phyloP scores from a whole-genome alignment of 2,888 invertebrate species.

The Thymelicus sylvestris region DNA sequence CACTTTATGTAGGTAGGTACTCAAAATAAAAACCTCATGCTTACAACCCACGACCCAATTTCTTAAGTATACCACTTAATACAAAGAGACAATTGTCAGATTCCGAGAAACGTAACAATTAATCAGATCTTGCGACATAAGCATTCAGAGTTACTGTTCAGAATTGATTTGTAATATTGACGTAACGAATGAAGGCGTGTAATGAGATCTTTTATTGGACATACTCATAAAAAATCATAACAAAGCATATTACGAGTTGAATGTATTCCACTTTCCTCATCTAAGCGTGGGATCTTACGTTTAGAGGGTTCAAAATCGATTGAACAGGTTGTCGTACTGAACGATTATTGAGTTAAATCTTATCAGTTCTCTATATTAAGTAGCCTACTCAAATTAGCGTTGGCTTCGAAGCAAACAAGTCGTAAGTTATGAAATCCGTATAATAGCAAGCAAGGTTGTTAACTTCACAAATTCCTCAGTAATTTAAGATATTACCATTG shows the following conservation, averaged over 20 bases:
- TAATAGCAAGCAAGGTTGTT: constrained; percentile 36
- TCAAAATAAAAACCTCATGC: neutral
- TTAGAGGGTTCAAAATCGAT: constrained; percentile 63
- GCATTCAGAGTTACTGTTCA: constrained; percentile 49
- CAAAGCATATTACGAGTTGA: constrained; percentile 54
- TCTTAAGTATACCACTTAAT: constrained; percentile 13
- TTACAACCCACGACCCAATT: constrained; percentile 23
- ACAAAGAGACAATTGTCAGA: constrained; percentile 37
- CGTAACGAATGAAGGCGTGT: constrained; percentile 47
- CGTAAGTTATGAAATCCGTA: constrained; percentile 33
- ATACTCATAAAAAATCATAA: constrained; percentile 51
- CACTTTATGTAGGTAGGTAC: neutral
- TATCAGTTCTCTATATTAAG: constrained; percentile 23
- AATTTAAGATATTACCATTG: constrained; percentile 37
- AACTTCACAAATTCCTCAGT: constrained; percentile 34
- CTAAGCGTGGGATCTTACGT: constrained; percentile 56
- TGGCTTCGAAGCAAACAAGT: constrained; percentile 27
- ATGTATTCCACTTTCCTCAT: constrained; percentile 54
- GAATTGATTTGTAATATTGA: constrained; percentile 52
- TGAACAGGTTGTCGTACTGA: constrained; percentile 65
- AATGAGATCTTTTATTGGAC: constrained; percentile 49
- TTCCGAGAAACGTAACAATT: constrained; percentile 54
- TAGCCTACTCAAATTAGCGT: constrained; percentile 34
- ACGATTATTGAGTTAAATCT: constrained; percentile 44
- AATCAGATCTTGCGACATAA: constrained; percentile 56